A percentile compares a stretch with the other conserved stretches of the same genome.
Evolutionary conservation across 92 coral and sea anemone genomes (phyloP).

Genomic region (Plumapathes pennacea): DNA sequence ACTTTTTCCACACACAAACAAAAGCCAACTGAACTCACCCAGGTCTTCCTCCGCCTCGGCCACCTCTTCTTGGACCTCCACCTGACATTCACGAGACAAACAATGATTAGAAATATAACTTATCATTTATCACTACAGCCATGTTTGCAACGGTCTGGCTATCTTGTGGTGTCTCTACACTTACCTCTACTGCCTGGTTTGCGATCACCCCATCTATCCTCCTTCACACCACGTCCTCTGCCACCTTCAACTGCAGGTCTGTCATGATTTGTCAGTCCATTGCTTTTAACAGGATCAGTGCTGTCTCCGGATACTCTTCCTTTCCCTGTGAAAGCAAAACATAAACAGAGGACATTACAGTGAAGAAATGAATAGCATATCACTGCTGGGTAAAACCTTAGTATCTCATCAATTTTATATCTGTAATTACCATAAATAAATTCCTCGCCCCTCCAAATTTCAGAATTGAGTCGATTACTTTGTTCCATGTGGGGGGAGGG

Average conservation of each 20-base stretch:
- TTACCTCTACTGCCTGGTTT: constrained; percentile 66
- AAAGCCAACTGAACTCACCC: constrained; percentile 44
- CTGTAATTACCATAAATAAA: too few species aligned
- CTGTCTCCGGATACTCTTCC: constrained; percentile 63
- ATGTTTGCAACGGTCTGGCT: too few species aligned
- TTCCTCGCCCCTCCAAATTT: too few species aligned
- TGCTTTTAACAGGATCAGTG: constrained; percentile 56
- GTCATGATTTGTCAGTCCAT: constrained; percentile 56
- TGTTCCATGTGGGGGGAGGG: too few species aligned
- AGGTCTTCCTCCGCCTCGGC: constrained; percentile 79
- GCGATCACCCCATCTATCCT: constrained; percentile 71
- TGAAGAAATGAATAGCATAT: too few species aligned
- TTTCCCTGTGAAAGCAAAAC: constrained; percentile 36
- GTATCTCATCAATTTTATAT: too few species aligned
- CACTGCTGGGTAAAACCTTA: too few species aligned
- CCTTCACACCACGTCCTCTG: constrained; percentile 80
- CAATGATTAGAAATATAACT: background rate
- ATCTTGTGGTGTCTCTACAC: too few species aligned
- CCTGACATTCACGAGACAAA: constrained; percentile 16
- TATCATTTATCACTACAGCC: too few species aligned
- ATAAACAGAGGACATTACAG: background rate
- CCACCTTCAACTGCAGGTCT: constrained; percentile 74
- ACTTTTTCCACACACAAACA: too few species aligned
- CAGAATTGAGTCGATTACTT: too few species aligned
- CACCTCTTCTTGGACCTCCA: constrained; percentile 61